Evolutionary conservation across 1,140 invertebrate species (phyloP).

Genomic region (Aphaenogaster floridana): DNA sequence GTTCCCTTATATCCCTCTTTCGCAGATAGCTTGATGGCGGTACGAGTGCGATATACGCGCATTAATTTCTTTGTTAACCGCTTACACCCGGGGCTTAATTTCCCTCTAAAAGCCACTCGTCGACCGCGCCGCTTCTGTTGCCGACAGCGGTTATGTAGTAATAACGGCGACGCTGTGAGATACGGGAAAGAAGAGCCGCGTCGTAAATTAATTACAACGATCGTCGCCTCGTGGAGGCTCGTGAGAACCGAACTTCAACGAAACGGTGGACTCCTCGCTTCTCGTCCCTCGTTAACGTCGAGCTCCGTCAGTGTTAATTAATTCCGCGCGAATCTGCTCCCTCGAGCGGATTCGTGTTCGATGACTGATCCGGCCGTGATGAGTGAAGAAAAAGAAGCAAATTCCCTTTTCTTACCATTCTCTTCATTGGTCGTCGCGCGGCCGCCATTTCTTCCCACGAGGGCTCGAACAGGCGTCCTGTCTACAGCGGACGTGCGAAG

Average conservation of each 20-base stretch:
- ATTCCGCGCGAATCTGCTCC: neutral
- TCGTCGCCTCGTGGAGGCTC: neutral
- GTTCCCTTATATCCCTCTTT: neutral
- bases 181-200: neutral
- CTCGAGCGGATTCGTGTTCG: neutral
- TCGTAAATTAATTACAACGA: constrained; percentile 50
- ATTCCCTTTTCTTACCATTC: neutral
- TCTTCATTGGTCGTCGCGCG: too few relatives aligned
- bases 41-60: constrained; percentile 58
- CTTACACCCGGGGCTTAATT: constrained; percentile 58
- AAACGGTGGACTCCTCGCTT: neutral
- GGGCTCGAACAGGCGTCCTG: neutral
- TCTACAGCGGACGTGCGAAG: neutral
- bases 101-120: constrained; percentile 50
- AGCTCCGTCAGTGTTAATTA: neutral
- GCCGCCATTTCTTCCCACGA: neutral
- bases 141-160: constrained; percentile 50
- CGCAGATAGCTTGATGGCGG: constrained; percentile 27
- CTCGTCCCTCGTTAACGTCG: neutral
- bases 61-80: constrained; percentile 73
- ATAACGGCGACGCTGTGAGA: constrained; percentile 25
- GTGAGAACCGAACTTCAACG: neutral
- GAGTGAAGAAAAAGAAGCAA: neutral
- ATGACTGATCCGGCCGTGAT: neutral
- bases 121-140: neutral